phyloP scores from a whole-genome alignment of 2,888 invertebrate species.

The Aromia moschata region DNA sequence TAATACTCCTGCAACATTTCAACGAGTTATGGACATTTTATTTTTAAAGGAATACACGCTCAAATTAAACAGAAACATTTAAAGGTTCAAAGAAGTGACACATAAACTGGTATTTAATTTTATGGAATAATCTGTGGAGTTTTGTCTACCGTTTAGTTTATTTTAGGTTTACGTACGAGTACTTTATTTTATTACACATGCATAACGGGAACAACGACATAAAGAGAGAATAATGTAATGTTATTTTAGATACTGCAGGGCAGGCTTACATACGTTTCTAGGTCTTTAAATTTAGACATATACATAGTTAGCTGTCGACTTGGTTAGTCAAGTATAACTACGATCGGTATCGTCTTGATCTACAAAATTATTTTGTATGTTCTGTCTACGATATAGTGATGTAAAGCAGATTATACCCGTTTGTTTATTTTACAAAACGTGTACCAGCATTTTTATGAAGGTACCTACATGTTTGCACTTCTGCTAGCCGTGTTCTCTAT shows the following conservation, averaged over 20 bases:
- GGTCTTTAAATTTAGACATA: neutral
- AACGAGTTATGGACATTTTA: too few relatives aligned
- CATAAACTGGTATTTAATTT: too few relatives aligned
- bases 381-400: constrained; percentile 1
- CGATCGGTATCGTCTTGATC: neutral
- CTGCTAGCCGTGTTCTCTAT: neutral
- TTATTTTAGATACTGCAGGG: neutral
- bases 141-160: too few relatives aligned
- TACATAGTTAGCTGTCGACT: neutral
- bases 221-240: neutral
- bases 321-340: neutral
- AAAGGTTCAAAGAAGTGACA: too few relatives aligned
- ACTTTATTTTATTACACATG: neutral
- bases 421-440: constrained; percentile 1
- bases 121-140: too few relatives aligned
- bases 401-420: neutral
- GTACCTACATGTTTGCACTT: constrained; percentile 2
- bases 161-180: too few relatives aligned
- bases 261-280: neutral
- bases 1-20: too few relatives aligned
- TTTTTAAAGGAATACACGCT: too few relatives aligned
- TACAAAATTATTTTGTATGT: neutral
- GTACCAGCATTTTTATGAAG: neutral
- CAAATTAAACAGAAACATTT: too few relatives aligned
- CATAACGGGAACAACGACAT: neutral